Percentiles rank a stretch among this genome's conserved stretches.
These are phyloP conservation scores for Anas georgica DNA, from an alignment of 2,797 vertebrate genomes.

Conservation along the genomic window DNA sequence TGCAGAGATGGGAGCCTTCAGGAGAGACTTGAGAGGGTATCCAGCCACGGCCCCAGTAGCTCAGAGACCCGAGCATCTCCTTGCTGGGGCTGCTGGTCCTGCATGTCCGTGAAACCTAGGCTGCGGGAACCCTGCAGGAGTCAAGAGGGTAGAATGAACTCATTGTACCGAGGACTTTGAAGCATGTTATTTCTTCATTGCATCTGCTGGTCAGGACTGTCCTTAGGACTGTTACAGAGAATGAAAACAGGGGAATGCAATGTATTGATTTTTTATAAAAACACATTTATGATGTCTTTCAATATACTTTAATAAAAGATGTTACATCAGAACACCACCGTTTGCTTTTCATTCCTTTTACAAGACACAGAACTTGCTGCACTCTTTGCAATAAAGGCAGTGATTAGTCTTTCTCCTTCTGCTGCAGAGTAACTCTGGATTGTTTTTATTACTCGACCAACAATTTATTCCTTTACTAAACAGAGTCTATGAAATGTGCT, in stretches of 20 bases:
- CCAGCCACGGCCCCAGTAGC: accelerated
- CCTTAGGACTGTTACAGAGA: not conserved
- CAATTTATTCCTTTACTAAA: not conserved
- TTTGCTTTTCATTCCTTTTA: constrained; percentile 48
- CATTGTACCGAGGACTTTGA: not conserved
- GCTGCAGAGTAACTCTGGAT: constrained; percentile 5
- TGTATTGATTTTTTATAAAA: not conserved
- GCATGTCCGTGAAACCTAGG: not conserved
- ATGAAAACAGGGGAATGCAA: not conserved
- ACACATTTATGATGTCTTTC: not conserved
- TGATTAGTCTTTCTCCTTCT: constrained; percentile 2
- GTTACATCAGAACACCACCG: not conserved
- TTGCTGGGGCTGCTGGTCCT: not conserved
- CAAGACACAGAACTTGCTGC: constrained; percentile 9
- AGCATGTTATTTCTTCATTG: not conserved
- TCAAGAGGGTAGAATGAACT: not conserved
- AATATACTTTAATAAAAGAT: constrained; percentile 27
- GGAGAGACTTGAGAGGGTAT: not conserved
- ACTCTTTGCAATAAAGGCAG: not conserved
- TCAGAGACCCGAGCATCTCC: accelerated
- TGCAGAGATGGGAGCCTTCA: accelerated
- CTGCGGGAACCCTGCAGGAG: not conserved
- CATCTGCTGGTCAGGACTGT: not conserved
- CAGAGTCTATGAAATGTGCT: not conserved
- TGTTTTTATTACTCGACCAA: constrained; percentile 17